phyloP scores from a whole-genome alignment of 1,140 invertebrate genomes.

The Saccostrea echinata region DNA sequence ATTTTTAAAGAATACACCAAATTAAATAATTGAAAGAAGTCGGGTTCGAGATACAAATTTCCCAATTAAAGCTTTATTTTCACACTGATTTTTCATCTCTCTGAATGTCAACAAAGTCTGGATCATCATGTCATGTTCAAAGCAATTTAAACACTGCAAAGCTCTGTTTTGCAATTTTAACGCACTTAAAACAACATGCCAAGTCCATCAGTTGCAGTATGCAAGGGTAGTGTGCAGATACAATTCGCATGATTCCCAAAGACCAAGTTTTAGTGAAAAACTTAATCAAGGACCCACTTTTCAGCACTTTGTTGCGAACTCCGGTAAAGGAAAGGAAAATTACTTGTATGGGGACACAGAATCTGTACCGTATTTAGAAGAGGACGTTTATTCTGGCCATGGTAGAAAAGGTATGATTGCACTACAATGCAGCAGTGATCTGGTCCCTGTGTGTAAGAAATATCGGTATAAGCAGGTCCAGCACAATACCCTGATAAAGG shows the following conservation, averaged over 20 bases:
- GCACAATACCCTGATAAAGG: too few relatives aligned
- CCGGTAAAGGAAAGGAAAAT: background rate
- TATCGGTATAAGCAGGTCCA: too few relatives aligned
- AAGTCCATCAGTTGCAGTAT: background rate
- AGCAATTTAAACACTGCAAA: background rate
- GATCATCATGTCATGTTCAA: constrained; percentile 17
- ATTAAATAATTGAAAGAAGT: background rate
- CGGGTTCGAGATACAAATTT: background rate
- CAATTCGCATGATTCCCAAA: background rate
- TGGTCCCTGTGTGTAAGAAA: too few relatives aligned
- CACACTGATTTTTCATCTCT: constrained; percentile 1
- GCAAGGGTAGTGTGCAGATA: background rate
- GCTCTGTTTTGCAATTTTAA: background rate
- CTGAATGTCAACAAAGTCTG: constrained; percentile 20
- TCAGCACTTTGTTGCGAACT: constrained; percentile 60
- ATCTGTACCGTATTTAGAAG: constrained; percentile 53
- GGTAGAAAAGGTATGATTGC: constrained; percentile 53
- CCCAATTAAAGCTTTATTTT: background rate
- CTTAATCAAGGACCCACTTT: constrained; percentile 52
- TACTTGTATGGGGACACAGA: background rate
- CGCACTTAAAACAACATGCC: background rate
- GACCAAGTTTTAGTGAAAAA: background rate
- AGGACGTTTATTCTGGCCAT: constrained; percentile 49
- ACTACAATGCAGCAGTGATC: background rate
- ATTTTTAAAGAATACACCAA: background rate